Conservation (phyloP, 1,140 invertebrate species). For the Eulimnadia texana region DNA sequence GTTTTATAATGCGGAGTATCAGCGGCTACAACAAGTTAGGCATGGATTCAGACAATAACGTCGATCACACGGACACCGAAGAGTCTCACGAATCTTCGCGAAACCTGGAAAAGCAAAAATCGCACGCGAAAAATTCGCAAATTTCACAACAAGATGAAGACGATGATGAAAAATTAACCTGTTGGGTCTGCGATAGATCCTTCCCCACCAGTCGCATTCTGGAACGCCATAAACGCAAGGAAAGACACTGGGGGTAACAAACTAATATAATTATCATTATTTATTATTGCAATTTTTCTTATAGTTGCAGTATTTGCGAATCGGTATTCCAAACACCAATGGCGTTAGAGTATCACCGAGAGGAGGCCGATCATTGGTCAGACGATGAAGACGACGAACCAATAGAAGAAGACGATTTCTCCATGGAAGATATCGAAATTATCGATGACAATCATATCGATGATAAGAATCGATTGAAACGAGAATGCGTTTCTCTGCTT, state of each 20-base stretch:
- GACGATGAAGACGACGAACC: constrained; percentile 23
- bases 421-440: constrained; percentile 15
- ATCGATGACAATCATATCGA: constrained; percentile 19
- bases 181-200: constrained; percentile 8
- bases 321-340: constrained; percentile 25
- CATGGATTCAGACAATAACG: not conserved
- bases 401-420: constrained; percentile 17
- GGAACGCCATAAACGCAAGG: constrained; percentile 5
- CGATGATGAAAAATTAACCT: constrained; percentile 10
- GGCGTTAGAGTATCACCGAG: constrained; percentile 26
- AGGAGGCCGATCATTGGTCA: constrained; percentile 26
- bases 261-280: not conserved
- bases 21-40: not conserved
- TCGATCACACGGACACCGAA: not conserved
- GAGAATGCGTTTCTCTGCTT: constrained; percentile 1
- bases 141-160: constrained; percentile 1
- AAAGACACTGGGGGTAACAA: constrained; percentile 2
- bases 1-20: not conserved
- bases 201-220: not conserved
- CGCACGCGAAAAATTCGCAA: not conserved
- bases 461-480: constrained; percentile 14
- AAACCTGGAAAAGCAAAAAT: not conserved
- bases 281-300: not conserved
- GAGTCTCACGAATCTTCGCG: not conserved
- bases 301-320: constrained; percentile 27